Percentiles rank a stretch among this genome's conserved stretches.
Conservation (phyloP, 2,113 vertebrate genomes). For the Oxyura jamaicensis region DNA sequence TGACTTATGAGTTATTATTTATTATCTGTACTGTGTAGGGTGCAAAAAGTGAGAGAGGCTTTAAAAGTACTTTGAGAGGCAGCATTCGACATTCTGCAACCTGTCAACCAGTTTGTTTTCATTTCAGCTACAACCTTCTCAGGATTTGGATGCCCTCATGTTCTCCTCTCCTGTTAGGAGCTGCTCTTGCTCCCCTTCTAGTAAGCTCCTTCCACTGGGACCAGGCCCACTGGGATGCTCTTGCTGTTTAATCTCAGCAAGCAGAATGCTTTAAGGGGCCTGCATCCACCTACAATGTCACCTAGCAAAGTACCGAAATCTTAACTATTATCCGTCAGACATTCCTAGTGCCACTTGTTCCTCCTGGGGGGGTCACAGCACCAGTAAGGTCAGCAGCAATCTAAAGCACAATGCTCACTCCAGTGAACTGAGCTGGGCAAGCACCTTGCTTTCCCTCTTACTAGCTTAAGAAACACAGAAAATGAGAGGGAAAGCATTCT, state of each 20-base stretch:
- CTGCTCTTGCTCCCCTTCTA: not conserved
- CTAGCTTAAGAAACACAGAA: not conserved
- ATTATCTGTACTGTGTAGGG: not conserved
- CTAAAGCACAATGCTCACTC: not conserved
- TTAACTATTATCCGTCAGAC: not conserved
- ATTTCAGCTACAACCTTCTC: not conserved
- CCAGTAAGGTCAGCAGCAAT: not conserved
- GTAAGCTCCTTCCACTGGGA: not conserved
- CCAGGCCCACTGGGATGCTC: not conserved
- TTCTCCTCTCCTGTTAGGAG: not conserved
- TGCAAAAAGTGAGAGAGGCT: not conserved
- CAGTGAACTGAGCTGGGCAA: not conserved
- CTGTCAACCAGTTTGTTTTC: fast-evolving
- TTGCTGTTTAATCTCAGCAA: not conserved
- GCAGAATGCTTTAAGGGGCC: not conserved
- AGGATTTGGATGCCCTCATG: fast-evolving
- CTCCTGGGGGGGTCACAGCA: not conserved
- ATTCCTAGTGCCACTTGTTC: not conserved
- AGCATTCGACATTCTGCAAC: not conserved
- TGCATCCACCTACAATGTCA: not conserved
- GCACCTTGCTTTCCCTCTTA: not conserved
- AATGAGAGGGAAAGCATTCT: not conserved
- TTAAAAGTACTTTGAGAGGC: not conserved
- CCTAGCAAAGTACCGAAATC: constrained; percentile 1
- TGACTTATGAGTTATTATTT: not conserved